Base-by-base conservation (phyloP, 2,113 vertebrate species). In the Halichoeres trimaculatus region DNA sequence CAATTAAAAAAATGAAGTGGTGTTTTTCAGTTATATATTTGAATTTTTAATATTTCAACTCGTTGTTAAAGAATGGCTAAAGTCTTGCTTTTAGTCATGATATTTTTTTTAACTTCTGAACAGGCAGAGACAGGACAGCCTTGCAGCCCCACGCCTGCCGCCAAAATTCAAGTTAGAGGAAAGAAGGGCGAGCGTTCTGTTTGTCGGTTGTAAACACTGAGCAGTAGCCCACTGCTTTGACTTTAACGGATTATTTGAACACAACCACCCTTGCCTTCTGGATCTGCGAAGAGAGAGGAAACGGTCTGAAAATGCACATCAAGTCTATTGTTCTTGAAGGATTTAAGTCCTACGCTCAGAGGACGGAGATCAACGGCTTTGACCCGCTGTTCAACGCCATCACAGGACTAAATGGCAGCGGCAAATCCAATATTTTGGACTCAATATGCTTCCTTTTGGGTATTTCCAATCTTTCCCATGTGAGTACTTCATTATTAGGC, bases 351-450 rank as follows among this genome's bases (percentile, higher is more conserved):
- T 99, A 99, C 80, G 97, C 96, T 0, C 96, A 97, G 67, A 94
- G 95, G 78, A 99, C 97, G 0, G 98, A 99, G 82, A 93, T 99
- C 57, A 62, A 62, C 77, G 94, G 88, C 16, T 99, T 99, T 73
- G 97, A 99, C 45, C 96, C 95, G 0, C 92, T 96, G 0, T 99
- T 99, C 83, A 99, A 99, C 90, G 98, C 98, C 17, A 96, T 99
- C 82, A 99, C 98, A 1, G 98, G 98, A 19, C 92, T 98, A 53
- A 99, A 99, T 82, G 97, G 98, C 79, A 99, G 98, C 68, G 98
- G 98, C 8, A 99, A 99, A 70, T 99, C 98, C 47, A 99, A 99
- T 59, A 95, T 99, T 65, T 66, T 99, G 81, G 98, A 99, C 70
- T 96, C 98, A 0, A 96, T 99, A 85, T 99, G 98, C 84, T 99